These are phyloP conservation scores for Pristionchus fissidentatus DNA, from an alignment of 2,888 invertebrate species.

Conservation along the genomic window DNA sequence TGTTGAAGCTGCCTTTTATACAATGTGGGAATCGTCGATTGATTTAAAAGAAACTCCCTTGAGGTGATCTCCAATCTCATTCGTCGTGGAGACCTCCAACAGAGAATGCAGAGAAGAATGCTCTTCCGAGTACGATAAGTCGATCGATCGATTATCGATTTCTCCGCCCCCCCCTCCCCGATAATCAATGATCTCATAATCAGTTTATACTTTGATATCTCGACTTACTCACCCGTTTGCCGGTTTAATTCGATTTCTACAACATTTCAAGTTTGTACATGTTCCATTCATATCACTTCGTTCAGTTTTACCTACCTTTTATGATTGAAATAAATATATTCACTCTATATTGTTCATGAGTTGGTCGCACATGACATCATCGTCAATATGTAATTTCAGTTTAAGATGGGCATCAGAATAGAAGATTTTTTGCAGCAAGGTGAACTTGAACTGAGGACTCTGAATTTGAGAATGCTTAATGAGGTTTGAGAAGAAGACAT, in stretches of 20 bases:
- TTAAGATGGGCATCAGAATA: too few relatives aligned
- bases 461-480: too few relatives aligned
- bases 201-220: background rate
- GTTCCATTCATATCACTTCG: background rate
- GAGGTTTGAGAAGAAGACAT: too few relatives aligned
- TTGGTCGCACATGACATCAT: too few relatives aligned
- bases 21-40: background rate
- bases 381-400: too few relatives aligned
- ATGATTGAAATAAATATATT: background rate
- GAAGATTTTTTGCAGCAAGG: too few relatives aligned
- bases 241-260: slow-evolving; percentile 18
- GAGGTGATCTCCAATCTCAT: slow-evolving; percentile 92
- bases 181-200: slow-evolving; percentile 3
- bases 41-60: slow-evolving; percentile 8
- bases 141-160: background rate
- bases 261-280: background rate
- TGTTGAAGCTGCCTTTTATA: background rate
- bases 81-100: slow-evolving; percentile 93
- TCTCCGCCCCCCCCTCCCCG: background rate
- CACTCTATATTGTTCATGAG: background rate
- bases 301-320: background rate
- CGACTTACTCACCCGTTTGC: background rate
- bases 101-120: slow-evolving; percentile 96
- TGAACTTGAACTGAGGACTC: too few relatives aligned
- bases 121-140: slow-evolving; percentile 88